These are phyloP conservation scores for Gymnocephalus cernua DNA, from an alignment of 2,113 vertebrate genomes.

Conservation along the genomic window DNA sequence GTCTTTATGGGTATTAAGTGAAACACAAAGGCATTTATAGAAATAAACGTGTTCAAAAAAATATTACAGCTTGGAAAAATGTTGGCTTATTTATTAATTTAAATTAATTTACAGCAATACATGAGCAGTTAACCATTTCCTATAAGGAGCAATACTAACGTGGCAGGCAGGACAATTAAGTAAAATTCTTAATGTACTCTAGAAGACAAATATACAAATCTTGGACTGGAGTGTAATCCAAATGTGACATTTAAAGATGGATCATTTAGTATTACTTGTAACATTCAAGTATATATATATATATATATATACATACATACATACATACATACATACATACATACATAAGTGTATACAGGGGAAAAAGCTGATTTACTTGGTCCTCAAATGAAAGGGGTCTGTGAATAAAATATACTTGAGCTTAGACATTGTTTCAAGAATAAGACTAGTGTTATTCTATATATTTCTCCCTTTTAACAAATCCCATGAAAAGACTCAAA, in stretches of 20 bases:
- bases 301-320: too few relatives aligned
- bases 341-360: neutral
- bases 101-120: constrained; percentile 27
- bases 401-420: neutral
- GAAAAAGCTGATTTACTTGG: neutral
- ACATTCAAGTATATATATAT: constrained; percentile 35
- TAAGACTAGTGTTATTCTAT: neutral
- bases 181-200: neutral
- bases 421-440: neutral
- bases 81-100: constrained; percentile 14
- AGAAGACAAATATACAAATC: neutral
- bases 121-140: neutral
- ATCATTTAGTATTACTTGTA: constrained; percentile 13
- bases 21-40: neutral
- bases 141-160: constrained; percentile 22
- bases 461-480: neutral
- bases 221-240: constrained; percentile 17
- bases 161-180: constrained; percentile 34
- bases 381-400: constrained; percentile 22
- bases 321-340: too few relatives aligned
- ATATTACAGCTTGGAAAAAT: neutral
- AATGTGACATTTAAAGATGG: neutral
- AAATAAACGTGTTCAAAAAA: neutral
- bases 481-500: neutral
- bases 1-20: neutral